Percentiles rank a stretch among this genome's conserved stretches.
Conservation (phyloP, 1,140 invertebrate genomes). For the Macrocentrus cingulum region DNA sequence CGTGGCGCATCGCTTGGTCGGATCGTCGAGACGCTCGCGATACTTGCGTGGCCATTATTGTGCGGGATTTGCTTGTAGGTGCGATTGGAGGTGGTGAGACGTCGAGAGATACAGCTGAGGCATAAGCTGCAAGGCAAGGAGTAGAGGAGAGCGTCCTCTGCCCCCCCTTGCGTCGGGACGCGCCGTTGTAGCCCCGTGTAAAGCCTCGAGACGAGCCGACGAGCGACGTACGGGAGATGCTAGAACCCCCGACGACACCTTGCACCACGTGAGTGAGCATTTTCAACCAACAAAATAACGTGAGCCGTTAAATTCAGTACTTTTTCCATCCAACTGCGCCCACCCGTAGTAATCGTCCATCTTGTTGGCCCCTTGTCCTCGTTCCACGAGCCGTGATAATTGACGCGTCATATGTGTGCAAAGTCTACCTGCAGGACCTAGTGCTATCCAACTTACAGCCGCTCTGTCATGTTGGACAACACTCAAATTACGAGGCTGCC, state of each 20-base stretch:
- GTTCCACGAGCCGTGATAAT: conserved; percentile 41
- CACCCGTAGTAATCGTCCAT: conserved; percentile 42
- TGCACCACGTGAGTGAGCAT: conserved; percentile 51
- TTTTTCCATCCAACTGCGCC: conserved; percentile 28
- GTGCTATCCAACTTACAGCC: background rate
- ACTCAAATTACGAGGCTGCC: too few species aligned
- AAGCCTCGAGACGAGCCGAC: conserved; percentile 30
- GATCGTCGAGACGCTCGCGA: background rate
- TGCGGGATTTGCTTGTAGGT: conserved; percentile 41
- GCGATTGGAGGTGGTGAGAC: conserved; percentile 43
- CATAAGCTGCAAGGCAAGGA: conserved; percentile 1
- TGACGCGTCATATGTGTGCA: conserved; percentile 45
- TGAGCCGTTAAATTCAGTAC: background rate
- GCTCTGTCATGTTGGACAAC: too few species aligned
- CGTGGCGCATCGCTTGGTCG: background rate
- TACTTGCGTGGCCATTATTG: conserved; percentile 39
- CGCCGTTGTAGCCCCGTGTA: conserved; percentile 34
- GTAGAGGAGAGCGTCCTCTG: conserved; percentile 44
- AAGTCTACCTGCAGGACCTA: conserved; percentile 4
- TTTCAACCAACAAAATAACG: conserved; percentile 10
- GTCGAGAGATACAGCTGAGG: conserved; percentile 31
- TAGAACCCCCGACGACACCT: conserved; percentile 43
- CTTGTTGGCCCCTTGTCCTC: conserved; percentile 52
- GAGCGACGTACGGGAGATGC: conserved; percentile 40
- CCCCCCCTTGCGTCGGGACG: conserved; percentile 47